Evolutionary conservation across 2,888 invertebrate genomes (phyloP).

Genomic region (Cantharis rustica): DNA sequence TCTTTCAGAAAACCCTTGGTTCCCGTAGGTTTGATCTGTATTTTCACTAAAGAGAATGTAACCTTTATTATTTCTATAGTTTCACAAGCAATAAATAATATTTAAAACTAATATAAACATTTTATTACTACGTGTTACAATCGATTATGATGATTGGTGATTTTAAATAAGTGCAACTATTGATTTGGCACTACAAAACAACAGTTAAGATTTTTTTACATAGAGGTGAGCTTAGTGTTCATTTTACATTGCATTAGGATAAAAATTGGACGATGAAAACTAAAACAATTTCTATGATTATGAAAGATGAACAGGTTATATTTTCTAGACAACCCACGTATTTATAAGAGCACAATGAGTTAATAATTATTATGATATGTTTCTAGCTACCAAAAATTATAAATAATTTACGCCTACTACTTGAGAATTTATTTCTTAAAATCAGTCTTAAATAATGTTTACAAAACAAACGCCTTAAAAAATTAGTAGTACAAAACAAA

Average conservation of each 20-base stretch:
- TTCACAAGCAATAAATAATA: constrained; percentile 3
- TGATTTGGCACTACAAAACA: constrained; percentile 3
- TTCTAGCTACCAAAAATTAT: constrained; percentile 18
- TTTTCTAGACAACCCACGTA: neutral
- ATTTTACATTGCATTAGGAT: neutral
- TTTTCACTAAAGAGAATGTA: neutral
- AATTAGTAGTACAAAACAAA: constrained; percentile 1
- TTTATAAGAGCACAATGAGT: neutral
- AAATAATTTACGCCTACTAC: constrained; percentile 14
- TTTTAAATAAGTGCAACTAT: constrained; percentile 2
- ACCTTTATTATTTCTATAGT: neutral
- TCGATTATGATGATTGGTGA: neutral
- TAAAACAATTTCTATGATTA: neutral
- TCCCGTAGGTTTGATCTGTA: neutral
- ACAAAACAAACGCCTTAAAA: constrained; percentile 13
- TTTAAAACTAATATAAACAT: neutral
- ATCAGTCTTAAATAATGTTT: constrained; percentile 16
- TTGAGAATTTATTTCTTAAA: constrained; percentile 14
- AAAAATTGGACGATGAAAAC: neutral
- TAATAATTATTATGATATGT: constrained; percentile 13
- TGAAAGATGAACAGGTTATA: neutral
- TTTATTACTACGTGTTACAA: neutral
- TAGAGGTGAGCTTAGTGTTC: neutral
- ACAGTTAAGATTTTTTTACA: neutral
- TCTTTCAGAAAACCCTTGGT: neutral